These are phyloP conservation scores for Poecilobothrus nobilitatus DNA, from an alignment of 2,888 invertebrate genomes.

Conservation along the genomic window DNA sequence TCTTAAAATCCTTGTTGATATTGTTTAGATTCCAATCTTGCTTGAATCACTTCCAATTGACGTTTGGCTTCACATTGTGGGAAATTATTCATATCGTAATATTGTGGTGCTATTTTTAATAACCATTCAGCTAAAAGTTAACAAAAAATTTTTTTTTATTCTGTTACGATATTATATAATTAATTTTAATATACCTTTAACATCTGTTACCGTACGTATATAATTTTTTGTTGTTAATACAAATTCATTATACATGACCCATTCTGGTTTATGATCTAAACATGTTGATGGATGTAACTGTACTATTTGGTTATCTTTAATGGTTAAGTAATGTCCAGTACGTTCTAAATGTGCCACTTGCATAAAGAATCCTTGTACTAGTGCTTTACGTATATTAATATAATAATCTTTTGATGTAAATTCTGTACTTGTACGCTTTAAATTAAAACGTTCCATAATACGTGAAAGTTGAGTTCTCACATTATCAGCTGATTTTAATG, in stretches of 20 bases:
- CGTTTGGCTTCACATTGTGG: constrained; percentile 95
- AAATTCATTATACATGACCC: constrained; percentile 99
- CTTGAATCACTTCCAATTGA: constrained; percentile 80
- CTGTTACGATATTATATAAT: no score
- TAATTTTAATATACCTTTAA: constrained; percentile 72
- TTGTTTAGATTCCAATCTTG: constrained; percentile 75
- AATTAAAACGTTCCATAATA: constrained; percentile 95
- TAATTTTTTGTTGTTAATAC: constrained; percentile 99
- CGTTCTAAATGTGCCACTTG: constrained; percentile 98
- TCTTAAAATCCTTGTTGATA: constrained; percentile 79
- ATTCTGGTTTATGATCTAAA: constrained; percentile 98
- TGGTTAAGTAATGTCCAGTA: constrained; percentile 96
- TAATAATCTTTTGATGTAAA: constrained; percentile 99
- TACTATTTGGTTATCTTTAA: constrained; percentile 98
- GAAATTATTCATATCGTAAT: constrained; percentile 97
- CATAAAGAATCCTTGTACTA: constrained; percentile 99
- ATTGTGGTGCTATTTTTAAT: constrained; percentile 90
- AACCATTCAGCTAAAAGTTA: constrained; percentile 75
- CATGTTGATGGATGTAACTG: constrained; percentile 98
- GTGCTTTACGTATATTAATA: constrained; percentile 94
- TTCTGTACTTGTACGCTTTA: constrained; percentile 92
- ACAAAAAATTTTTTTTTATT: neutral
- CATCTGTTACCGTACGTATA: constrained; percentile 96
- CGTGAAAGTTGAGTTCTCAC: constrained; percentile 93
- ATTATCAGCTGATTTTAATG: constrained; percentile 96